Base-by-base conservation (phyloP, 1,140 invertebrate genomes). In the Drosophila serrata region DNA sequence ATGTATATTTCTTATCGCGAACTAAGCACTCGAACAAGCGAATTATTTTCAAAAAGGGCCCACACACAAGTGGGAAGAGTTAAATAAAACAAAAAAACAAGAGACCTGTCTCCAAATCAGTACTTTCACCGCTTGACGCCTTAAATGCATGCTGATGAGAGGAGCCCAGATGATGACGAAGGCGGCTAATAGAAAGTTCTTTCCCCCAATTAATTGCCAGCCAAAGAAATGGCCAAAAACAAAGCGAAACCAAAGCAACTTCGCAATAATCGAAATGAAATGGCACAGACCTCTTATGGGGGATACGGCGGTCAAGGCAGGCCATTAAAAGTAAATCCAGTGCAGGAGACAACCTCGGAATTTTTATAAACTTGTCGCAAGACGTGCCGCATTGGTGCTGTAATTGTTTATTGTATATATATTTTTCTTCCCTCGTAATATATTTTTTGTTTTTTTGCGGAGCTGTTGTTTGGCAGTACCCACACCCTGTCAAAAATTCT, bases 321-420 rank as follows among this genome's bases (percentile, higher is more conserved):
- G 19, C 73, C 85, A 87, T 87, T 87, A 84, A 87, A 90, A 90
- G 77, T 88, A 90, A 88, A 88, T 85, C 77, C 86, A 90, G 85
- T 85, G 73, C 81, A 88, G 49, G 74, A 67, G 76, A 90, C 85
- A 75, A 51, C 31, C 43, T 57, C 46, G 80, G 84, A 87, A 87
- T 87, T 90, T 87, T 80, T 84, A 24, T 80, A 74, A 90, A 80
- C 80, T 78, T 84, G 73, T 84, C 84, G 48, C 61, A 53, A 53
- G 79, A 87, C 75, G 82, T 87, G 69, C 68, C 75, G 37, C 82
- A 48, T 64, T 58, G 73, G 81, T 86, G 67, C 84, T 78, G 82
- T 87, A 77, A 81, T 81, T 76, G 60, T 81, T 82, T 70, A 57
- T 78, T 73, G 33, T 79, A 49, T 37, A 31, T 48, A 13, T 19